Percentiles rank a stretch among this genome's conserved stretches.
phyloP scores from a whole-genome alignment of 2,888 invertebrate genomes.

The Pollenia amentaria region DNA sequence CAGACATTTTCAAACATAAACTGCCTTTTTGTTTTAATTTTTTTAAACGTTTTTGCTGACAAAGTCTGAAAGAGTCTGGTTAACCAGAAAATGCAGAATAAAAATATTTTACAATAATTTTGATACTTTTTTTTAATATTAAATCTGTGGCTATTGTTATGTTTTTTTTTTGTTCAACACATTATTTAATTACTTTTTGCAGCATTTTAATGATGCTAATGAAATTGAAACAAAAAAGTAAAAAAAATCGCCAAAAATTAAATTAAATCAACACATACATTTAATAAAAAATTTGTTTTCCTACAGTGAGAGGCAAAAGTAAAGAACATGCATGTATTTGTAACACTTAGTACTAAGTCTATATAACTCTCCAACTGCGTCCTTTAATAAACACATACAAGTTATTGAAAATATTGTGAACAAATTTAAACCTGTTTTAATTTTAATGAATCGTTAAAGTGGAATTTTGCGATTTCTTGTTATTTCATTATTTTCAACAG shows the following conservation, averaged over 20 bases:
- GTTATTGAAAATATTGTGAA: too few relatives aligned
- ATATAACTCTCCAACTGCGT: too few relatives aligned
- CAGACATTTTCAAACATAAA: neutral
- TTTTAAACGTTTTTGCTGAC: neutral
- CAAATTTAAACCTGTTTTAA: too few relatives aligned
- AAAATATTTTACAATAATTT: conserved; percentile 6
- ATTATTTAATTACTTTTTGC: conserved; percentile 27
- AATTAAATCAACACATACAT: neutral
- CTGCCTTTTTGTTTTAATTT: neutral
- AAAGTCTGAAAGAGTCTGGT: neutral
- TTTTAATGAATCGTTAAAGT: too few relatives aligned
- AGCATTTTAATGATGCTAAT: neutral
- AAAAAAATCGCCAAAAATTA: neutral
- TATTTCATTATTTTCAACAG: too few relatives aligned
- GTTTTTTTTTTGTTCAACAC: neutral
- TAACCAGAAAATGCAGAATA: neutral
- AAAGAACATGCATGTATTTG: too few relatives aligned
- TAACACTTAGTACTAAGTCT: too few relatives aligned
- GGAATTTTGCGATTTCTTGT: too few relatives aligned
- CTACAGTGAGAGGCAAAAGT: neutral
- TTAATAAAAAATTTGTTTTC: neutral
- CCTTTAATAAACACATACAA: too few relatives aligned
- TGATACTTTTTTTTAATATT: neutral
- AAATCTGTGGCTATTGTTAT: neutral
- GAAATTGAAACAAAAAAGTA: neutral